phyloP scores from a whole-genome alignment of 1,140 invertebrate genomes.

The Drosophila oshimai region DNA sequence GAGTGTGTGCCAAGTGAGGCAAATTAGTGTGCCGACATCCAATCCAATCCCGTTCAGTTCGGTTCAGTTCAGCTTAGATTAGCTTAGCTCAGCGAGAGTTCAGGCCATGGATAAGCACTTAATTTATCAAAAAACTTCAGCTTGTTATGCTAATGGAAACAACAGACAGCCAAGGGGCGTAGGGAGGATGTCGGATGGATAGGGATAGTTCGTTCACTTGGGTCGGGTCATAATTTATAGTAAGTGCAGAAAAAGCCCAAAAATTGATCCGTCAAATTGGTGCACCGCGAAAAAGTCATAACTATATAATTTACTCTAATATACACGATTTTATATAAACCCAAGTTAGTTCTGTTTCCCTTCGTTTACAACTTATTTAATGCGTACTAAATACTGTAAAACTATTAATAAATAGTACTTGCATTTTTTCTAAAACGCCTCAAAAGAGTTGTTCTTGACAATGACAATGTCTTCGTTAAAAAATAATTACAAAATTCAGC shows the following conservation, averaged over 20 bases:
- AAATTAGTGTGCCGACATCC: slow-evolving; percentile 33
- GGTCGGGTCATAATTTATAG: slow-evolving; percentile 27
- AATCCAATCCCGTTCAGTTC: neutral
- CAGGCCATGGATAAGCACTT: slow-evolving; percentile 70
- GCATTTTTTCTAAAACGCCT: no score
- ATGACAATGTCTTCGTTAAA: no score
- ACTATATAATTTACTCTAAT: no score
- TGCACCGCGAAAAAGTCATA: neutral
- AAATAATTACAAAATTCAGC: no score
- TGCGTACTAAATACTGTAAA: no score
- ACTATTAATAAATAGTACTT: no score
- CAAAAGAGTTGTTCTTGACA: no score
- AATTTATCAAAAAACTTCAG: slow-evolving; percentile 71
- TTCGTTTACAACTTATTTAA: no score
- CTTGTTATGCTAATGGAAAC: slow-evolving; percentile 73
- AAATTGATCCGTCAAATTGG: slow-evolving; percentile 1
- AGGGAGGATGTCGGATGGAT: neutral
- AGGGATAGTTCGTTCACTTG: neutral
- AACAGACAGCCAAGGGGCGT: slow-evolving; percentile 9
- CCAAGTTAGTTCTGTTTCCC: no score
- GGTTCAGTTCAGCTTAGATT: slow-evolving; percentile 20
- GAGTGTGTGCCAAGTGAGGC: slow-evolving; percentile 38
- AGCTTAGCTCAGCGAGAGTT: slow-evolving; percentile 4
- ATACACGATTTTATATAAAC: no score
- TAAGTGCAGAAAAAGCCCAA: slow-evolving; percentile 18